Conservation (phyloP, 1,140 invertebrate species). For the Scaptodrosophila lebanonensis region DNA sequence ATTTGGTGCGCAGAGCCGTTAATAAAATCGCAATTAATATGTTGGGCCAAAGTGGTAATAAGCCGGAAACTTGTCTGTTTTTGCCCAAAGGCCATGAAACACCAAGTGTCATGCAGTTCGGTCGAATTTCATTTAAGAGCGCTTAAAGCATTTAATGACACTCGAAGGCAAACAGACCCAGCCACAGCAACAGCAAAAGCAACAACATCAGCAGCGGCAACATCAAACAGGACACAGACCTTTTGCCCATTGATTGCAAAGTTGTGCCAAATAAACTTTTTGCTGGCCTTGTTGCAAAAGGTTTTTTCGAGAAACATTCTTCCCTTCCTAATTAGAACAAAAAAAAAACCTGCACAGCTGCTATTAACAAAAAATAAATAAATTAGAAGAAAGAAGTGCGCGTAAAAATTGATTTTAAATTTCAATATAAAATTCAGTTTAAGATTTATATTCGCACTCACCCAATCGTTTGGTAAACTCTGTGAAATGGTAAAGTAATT, state of each 20-base stretch:
- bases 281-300: neutral
- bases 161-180: too few species aligned
- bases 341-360: slow-evolving; percentile 46
- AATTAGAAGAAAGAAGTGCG: slow-evolving; percentile 30
- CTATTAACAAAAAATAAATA: slow-evolving; percentile 14
- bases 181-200: too few species aligned
- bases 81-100: too few species aligned
- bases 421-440: slow-evolving; percentile 38
- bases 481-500: slow-evolving; percentile 40
- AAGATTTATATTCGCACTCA: slow-evolving; percentile 14
- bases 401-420: slow-evolving; percentile 64
- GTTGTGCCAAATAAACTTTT: too few species aligned
- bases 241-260: too few species aligned
- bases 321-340: slow-evolving; percentile 55
- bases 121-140: too few species aligned
- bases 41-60: slow-evolving; percentile 3
- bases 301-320: slow-evolving; percentile 24
- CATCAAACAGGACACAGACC: too few species aligned
- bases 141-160: too few species aligned
- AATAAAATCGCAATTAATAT: slow-evolving; percentile 58
- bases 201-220: too few species aligned
- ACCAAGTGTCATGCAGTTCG: too few species aligned
- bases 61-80: too few species aligned
- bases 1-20: slow-evolving; percentile 22
- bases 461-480: neutral